A percentile compares a stretch with the other conserved stretches of the same genome.
Conservation (phyloP, 2,888 invertebrate genomes). For the Abrostola triplasia region DNA sequence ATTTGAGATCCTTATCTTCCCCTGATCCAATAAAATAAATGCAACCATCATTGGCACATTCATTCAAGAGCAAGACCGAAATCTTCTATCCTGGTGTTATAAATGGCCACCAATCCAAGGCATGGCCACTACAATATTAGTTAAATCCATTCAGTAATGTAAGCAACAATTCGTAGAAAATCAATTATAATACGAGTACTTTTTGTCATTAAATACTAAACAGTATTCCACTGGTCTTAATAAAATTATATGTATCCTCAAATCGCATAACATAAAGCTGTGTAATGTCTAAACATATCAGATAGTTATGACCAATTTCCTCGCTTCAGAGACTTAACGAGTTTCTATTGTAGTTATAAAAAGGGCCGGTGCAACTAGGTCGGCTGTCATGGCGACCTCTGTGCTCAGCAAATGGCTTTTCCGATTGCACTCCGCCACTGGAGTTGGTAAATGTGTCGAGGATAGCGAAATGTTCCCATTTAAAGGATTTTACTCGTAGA, state of each 20-base stretch:
- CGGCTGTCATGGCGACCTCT: slow-evolving; percentile 66
- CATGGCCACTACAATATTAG: too few species aligned
- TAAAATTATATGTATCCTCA: not conserved
- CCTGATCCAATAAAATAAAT: too few species aligned
- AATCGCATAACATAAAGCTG: not conserved
- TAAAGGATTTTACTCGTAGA: slow-evolving; percentile 30
- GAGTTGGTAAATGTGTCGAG: slow-evolving; percentile 43
- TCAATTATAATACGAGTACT: too few species aligned
- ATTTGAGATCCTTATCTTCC: too few species aligned
- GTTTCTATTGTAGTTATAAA: slow-evolving; percentile 72
- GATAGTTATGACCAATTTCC: slow-evolving; percentile 51
- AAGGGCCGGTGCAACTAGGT: slow-evolving; percentile 66
- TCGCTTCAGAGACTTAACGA: slow-evolving; percentile 64
- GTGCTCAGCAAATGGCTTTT: slow-evolving; percentile 69
- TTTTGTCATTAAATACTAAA: not conserved
- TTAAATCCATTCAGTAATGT: too few species aligned
- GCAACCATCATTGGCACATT: too few species aligned
- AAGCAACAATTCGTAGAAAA: too few species aligned
- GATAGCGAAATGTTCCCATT: slow-evolving; percentile 36
- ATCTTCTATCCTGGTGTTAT: too few species aligned
- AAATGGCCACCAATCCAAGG: too few species aligned
- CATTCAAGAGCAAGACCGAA: too few species aligned
- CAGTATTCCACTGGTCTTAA: not conserved
- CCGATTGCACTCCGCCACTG: slow-evolving; percentile 61
- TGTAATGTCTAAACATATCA: slow-evolving; percentile 7